Evolutionary conservation across 2,113 vertebrate species (phyloP).

Genomic region (Dasyurus viverrinus): DNA sequence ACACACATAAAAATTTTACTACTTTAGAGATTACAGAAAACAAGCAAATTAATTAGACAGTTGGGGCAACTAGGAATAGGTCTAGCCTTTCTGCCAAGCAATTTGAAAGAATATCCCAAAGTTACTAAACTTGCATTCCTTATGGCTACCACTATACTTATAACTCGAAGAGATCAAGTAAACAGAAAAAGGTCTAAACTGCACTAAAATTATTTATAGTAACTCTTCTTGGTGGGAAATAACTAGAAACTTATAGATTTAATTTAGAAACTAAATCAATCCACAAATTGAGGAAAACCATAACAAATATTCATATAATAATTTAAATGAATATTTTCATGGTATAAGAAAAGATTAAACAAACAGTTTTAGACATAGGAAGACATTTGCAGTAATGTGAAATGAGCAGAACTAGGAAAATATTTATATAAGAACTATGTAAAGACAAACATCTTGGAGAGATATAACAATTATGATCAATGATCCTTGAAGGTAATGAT

Average conservation of each 20-base stretch:
- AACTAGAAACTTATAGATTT: background rate
- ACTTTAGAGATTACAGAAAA: background rate
- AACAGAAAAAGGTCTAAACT: background rate
- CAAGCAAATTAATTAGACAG: background rate
- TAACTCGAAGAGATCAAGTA: background rate
- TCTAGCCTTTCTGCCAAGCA: background rate
- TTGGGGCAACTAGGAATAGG: background rate
- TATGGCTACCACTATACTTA: background rate
- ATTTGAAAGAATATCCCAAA: background rate
- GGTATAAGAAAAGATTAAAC: background rate
- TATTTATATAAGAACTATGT: background rate
- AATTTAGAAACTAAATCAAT: background rate
- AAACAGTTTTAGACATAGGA: background rate
- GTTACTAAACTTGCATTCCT: background rate
- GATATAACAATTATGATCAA: background rate
- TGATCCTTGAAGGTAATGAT: background rate
- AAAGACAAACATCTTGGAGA: background rate
- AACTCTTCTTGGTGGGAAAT: background rate
- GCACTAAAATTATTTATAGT: background rate
- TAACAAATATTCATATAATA: background rate
- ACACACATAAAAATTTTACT: background rate
- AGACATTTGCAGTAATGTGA: background rate
- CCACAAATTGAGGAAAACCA: background rate
- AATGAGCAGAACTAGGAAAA: background rate
- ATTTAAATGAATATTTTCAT: background rate